Percentiles rank a stretch among this genome's conserved stretches.
phyloP scores from a whole-genome alignment of 2,113 vertebrate genomes.

The Scomber colias region DNA sequence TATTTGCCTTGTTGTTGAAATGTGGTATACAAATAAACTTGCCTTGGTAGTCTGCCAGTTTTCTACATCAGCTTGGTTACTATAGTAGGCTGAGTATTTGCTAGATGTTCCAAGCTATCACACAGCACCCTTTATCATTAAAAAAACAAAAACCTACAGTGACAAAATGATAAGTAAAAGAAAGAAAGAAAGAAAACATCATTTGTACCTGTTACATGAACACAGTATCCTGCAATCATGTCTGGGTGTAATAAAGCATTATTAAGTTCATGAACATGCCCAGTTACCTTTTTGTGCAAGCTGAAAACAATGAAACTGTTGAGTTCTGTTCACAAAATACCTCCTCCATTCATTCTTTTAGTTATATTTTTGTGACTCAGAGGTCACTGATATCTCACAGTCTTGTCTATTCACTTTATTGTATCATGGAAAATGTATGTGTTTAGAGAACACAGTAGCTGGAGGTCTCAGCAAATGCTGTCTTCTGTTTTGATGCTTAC shows the following conservation, averaged over 20 bases:
- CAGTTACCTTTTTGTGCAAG: neutral
- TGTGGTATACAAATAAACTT: too few relatives aligned
- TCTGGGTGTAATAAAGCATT: slow-evolving; percentile 13
- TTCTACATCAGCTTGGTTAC: too few relatives aligned
- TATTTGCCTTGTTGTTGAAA: neutral
- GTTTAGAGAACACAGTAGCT: slow-evolving; percentile 3
- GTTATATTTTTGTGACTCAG: neutral
- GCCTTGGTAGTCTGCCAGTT: too few relatives aligned
- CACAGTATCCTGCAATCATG: neutral
- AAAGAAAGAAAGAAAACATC: too few relatives aligned
- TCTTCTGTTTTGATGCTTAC: slow-evolving; percentile 16
- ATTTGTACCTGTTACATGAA: too few relatives aligned
- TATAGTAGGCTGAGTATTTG: too few relatives aligned
- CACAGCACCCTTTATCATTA: too few relatives aligned
- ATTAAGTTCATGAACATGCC: neutral
- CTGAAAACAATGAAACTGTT: neutral
- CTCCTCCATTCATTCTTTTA: neutral
- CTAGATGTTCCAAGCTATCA: too few relatives aligned
- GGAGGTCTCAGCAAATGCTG: slow-evolving; percentile 12
- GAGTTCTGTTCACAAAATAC: neutral
- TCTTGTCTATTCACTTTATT: neutral
- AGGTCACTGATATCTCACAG: neutral
- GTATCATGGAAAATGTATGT: slow-evolving; percentile 31
- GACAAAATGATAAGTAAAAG: too few relatives aligned
- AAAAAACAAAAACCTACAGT: too few relatives aligned